These are phyloP conservation scores for Pteropus rufus DNA, from an alignment of 2,797 vertebrate species.

Conservation along the genomic window DNA sequence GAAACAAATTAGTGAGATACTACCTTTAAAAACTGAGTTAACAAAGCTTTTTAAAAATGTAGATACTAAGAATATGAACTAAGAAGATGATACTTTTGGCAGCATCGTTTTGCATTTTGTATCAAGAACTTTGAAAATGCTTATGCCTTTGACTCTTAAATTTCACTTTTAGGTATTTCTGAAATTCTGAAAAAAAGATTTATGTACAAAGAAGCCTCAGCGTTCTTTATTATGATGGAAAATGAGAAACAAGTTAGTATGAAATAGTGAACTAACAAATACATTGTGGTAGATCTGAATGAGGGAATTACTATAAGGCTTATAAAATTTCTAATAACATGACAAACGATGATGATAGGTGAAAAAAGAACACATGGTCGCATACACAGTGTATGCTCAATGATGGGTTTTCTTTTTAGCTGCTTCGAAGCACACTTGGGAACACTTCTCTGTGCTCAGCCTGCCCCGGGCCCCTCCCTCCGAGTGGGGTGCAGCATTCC, in stretches of 20 bases:
- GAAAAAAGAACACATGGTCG: rapidly evolving
- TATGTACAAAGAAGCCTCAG: not conserved
- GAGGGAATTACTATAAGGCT: not conserved
- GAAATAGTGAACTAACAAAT: not conserved
- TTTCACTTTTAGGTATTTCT: not conserved
- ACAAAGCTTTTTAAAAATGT: not conserved
- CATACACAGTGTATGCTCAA: rapidly evolving
- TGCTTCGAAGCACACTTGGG: not conserved
- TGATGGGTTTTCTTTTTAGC: not conserved
- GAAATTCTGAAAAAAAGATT: not conserved
- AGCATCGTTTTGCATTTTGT: not conserved
- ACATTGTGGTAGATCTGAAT: rapidly evolving
- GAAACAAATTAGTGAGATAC: not conserved
- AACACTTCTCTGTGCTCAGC: rapidly evolving
- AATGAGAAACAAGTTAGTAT: not conserved
- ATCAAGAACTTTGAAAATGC: not conserved
- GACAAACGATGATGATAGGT: not conserved
- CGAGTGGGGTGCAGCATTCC: not conserved
- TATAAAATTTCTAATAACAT: no score
- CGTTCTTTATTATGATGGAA: not conserved
- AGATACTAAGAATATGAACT: not conserved
- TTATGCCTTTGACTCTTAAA: not conserved
- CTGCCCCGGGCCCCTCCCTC: not conserved
- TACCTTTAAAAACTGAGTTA: not conserved
- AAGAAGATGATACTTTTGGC: no score